Evolutionary conservation across 2,888 invertebrate genomes (phyloP), one percentile per base, ranked within the genome.

Genomic region (Portevinia maculata): DNA sequence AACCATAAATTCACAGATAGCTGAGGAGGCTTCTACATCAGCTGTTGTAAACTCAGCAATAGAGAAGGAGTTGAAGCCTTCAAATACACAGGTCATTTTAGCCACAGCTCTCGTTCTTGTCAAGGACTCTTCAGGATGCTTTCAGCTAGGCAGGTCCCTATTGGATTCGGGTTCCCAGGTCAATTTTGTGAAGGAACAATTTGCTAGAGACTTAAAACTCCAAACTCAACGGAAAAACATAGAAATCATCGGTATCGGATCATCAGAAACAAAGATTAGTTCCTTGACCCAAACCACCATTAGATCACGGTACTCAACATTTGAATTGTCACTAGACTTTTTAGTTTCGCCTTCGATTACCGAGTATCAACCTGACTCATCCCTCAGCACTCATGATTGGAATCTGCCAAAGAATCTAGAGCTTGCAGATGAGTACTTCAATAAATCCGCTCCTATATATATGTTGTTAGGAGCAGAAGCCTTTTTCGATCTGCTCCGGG

Each of bases 341-440:
- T 44, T 60, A 17, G 41, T 60, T 11, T 1, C n/a, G 53, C 84
- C 8, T 55, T 13, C 83, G 15, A 85, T 85, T n/a, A 75, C 85
- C 34, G 60, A 21, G 0, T 85, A 85, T 17, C 85, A 85, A 48
- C 78, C 73, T 15, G 64, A 73, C n/a, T 9, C 44, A 30, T 34
- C 39, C 17, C 11, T 74, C 2, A 52, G 64, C 19, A 37, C 64
- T 1, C 6, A 21, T 39, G 19, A 37, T 46, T 76, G 73, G 73
- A 83, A 73, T 9, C 8, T 76, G 4, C 62, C 67, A 8, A 28
- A 39, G 8, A 67, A 71, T n/a, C 1, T 67, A 41, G 52, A 83
- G 13, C 59, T 84, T 7, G 84, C 78, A 9, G 78, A 84, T 34
- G 78, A 78, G 13, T 7, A 55, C 5, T 73, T 79, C 9, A 28